Percentiles rank a stretch among this genome's conserved stretches.
Conservation (phyloP, 2,888 invertebrate genomes). For the Galerucella pusilla region DNA sequence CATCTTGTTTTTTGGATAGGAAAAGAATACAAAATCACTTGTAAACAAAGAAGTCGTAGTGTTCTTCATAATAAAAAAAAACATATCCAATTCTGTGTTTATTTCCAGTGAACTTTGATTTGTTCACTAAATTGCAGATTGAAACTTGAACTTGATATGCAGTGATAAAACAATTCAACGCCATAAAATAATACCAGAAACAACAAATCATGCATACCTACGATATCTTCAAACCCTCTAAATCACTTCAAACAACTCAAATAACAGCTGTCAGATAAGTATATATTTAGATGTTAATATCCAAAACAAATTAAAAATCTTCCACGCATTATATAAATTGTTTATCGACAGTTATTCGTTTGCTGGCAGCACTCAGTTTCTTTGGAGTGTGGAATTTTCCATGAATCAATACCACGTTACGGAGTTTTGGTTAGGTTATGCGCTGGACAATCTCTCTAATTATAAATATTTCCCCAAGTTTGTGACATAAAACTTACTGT, state of each 20-base stretch:
- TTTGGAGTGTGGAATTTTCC: slow-evolving; percentile 36
- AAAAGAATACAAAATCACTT: too few species aligned
- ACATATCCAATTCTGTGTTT: too few species aligned
- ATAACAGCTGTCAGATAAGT: neutral
- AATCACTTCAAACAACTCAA: neutral
- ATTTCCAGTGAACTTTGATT: too few species aligned
- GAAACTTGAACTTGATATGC: too few species aligned
- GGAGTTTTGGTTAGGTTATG: slow-evolving; percentile 36
- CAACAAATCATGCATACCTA: too few species aligned
- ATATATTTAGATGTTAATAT: neutral
- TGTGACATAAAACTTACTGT: slow-evolving; percentile 50
- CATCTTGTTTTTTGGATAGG: too few species aligned
- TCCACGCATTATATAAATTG: neutral
- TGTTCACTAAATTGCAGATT: too few species aligned
- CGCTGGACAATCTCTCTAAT: neutral
- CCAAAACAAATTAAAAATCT: neutral
- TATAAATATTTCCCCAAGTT: slow-evolving; percentile 4
- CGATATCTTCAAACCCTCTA: too few species aligned
- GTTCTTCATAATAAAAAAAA: too few species aligned
- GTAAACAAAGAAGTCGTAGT: too few species aligned
- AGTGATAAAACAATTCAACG: too few species aligned
- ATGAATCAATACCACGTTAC: slow-evolving; percentile 35
- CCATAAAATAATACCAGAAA: too few species aligned
- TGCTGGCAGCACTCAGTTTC: slow-evolving; percentile 1
- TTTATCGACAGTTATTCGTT: neutral